Percentiles rank a stretch among this genome's conserved stretches.
Conservation (phyloP, 1,140 invertebrate genomes). For the Anadara kagoshimensis region DNA sequence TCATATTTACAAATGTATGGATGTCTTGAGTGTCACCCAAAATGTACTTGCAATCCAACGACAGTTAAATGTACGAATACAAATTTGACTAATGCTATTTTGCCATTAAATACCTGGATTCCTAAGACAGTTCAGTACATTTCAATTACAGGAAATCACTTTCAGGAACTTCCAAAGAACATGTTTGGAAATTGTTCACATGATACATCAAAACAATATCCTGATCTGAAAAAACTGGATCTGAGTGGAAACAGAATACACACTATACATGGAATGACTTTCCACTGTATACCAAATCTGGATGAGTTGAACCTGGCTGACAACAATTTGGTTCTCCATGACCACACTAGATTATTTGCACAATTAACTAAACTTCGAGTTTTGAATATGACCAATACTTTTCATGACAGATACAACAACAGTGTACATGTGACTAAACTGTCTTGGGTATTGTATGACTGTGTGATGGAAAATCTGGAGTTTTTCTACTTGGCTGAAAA, state of each 20-base stretch:
- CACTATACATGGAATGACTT: slow-evolving; percentile 34
- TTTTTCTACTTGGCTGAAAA: slow-evolving; percentile 11
- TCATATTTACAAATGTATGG: background rate
- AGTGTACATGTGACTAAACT: slow-evolving; percentile 8
- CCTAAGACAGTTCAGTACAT: slow-evolving; percentile 1
- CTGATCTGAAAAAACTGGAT: slow-evolving; percentile 24
- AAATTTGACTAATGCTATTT: background rate
- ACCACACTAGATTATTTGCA: slow-evolving; percentile 28
- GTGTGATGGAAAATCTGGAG: slow-evolving; percentile 9
- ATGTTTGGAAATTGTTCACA: slow-evolving; percentile 10
- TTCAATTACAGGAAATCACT: slow-evolving; percentile 9
- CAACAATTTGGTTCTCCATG: slow-evolving; percentile 30
- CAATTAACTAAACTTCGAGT: slow-evolving; percentile 6
- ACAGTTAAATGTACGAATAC: background rate
- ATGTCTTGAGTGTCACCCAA: background rate
- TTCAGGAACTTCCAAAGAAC: slow-evolving; percentile 18
- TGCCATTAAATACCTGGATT: background rate
- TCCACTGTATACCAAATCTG: slow-evolving; percentile 36
- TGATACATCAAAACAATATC: background rate
- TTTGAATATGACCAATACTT: slow-evolving; percentile 15
- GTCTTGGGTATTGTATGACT: background rate
- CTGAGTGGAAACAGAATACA: slow-evolving; percentile 31
- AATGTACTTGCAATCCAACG: background rate
- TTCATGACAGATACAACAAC: background rate
- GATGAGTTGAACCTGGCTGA: slow-evolving; percentile 25